These are phyloP conservation scores for Melanerpes formicivorus DNA, from an alignment of 2,113 vertebrate species.

Conservation along the genomic window DNA sequence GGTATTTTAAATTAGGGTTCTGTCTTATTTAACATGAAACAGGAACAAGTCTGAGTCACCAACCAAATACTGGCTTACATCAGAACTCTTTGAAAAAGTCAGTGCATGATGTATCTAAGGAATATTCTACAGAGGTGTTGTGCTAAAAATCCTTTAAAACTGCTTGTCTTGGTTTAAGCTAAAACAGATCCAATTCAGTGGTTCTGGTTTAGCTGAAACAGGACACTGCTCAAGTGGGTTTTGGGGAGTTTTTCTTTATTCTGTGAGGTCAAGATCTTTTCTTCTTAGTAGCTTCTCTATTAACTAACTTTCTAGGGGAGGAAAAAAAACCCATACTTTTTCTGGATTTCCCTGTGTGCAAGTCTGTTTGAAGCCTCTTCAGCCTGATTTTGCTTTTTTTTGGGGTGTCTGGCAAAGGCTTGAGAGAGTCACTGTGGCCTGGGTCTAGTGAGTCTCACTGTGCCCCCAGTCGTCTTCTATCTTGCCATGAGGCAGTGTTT, in stretches of 20 bases:
- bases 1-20: background rate
- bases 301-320: background rate
- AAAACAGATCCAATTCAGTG: background rate
- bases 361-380: background rate
- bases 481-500: background rate
- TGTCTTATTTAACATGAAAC: background rate
- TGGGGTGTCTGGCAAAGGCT: background rate
- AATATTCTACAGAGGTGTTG: background rate
- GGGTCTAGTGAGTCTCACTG: no score
- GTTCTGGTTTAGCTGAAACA: background rate
- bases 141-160: background rate
- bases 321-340: background rate
- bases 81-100: background rate
- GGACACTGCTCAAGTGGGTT: background rate
- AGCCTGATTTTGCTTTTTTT: background rate
- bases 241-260: background rate
- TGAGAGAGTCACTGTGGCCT: background rate
- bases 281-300: background rate
- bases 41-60: background rate
- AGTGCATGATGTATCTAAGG: background rate
- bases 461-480: background rate
- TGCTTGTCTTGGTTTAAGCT: background rate
- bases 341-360: background rate
- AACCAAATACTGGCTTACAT: background rate
- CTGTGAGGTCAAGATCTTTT: background rate